These are phyloP conservation scores for Heterotis niloticus DNA, from an alignment of 2,113 vertebrate genomes.

Conservation along the genomic window DNA sequence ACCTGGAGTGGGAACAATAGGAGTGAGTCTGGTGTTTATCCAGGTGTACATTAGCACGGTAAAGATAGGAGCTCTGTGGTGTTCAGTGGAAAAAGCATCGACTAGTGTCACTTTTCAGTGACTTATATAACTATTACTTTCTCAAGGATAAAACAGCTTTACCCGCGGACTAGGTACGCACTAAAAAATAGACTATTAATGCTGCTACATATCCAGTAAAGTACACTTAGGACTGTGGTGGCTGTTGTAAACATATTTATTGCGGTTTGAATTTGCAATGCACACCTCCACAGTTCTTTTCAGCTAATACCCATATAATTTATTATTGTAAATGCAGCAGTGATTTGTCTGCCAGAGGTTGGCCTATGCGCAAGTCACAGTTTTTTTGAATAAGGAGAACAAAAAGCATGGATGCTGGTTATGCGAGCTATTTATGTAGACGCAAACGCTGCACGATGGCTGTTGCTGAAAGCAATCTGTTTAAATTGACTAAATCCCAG, in stretches of 20 bases:
- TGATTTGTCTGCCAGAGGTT: conserved; percentile 4
- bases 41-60: no score
- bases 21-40: not conserved
- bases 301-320: not conserved
- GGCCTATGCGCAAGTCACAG: not conserved
- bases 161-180: not conserved
- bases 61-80: no score
- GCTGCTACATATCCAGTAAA: not conserved
- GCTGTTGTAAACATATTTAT: no score
- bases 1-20: not conserved
- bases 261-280: not conserved
- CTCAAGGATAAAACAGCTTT: conserved; percentile 1
- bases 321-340: not conserved
- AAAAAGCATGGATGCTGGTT: not conserved
- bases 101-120: no score
- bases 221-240: not conserved
- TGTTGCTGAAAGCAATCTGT: conserved; percentile 35
- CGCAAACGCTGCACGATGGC: conserved; percentile 2
- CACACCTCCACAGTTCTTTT: not conserved
- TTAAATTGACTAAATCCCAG: conserved; percentile 40
- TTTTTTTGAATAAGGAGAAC: not conserved
- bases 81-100: no score
- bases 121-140: not conserved
- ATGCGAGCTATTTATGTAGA: conserved; percentile 8
- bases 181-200: not conserved